Evolutionary conservation across 1,140 invertebrate species (phyloP).

Genomic region (Mactra quadrangularis): DNA sequence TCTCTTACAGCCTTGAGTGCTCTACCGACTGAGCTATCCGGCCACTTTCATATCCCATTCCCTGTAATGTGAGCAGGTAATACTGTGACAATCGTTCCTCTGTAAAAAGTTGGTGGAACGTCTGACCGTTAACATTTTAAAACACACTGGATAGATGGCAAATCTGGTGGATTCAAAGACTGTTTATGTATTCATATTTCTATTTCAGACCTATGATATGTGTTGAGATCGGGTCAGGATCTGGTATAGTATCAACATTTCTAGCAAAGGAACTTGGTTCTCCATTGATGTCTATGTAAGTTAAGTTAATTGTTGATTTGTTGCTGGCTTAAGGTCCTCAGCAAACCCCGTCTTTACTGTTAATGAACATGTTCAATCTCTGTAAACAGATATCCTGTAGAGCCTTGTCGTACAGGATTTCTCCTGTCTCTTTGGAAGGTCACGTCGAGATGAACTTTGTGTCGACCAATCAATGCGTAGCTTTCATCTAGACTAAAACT

Average conservation of each 20-base stretch:
- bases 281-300: conserved; percentile 39
- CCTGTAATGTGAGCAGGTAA: too few relatives aligned
- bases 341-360: neutral
- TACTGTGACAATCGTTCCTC: conserved; percentile 6
- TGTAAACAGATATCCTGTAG: too few relatives aligned
- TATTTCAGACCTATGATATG: conserved; percentile 88
- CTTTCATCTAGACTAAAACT: too few relatives aligned
- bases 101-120: neutral
- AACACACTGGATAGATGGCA: neutral
- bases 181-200: conserved; percentile 13
- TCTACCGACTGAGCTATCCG: neutral
- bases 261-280: conserved; percentile 88
- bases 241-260: conserved; percentile 95
- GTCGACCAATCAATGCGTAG: too few relatives aligned
- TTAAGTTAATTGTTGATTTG: neutral
- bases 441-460: too few relatives aligned
- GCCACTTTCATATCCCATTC: neutral
- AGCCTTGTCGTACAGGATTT: too few relatives aligned
- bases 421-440: too few relatives aligned
- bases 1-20: too few relatives aligned
- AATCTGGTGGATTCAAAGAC: neutral
- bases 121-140: neutral
- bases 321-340: neutral
- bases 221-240: conserved; percentile 96
- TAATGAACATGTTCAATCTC: too few relatives aligned